A percentile compares a stretch with the other conserved stretches of the same genome.
phyloP scores from a whole-genome alignment of 2,888 invertebrate species.

The Hyles lineata region DNA sequence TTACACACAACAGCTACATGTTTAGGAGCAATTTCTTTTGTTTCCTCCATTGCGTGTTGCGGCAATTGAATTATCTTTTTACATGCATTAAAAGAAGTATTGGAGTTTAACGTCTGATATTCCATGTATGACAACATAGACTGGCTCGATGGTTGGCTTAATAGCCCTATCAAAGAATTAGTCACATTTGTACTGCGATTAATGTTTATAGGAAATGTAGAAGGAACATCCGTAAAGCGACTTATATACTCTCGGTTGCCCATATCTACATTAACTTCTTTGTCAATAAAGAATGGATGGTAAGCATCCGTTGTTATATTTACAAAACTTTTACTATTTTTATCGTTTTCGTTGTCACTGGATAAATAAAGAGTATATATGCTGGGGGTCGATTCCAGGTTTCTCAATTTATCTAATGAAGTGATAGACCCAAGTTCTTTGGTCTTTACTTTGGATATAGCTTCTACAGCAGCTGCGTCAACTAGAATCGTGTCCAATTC shows the following conservation, averaged over 20 bases:
- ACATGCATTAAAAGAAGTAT: constrained; percentile 24
- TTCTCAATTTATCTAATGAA: constrained; percentile 59
- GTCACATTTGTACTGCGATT: constrained; percentile 52
- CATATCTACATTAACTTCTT: constrained; percentile 61
- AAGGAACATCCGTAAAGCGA: constrained; percentile 60
- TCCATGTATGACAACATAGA: constrained; percentile 37
- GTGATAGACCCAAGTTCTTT: constrained; percentile 54
- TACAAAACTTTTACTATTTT: not conserved
- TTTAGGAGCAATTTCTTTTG: constrained; percentile 28
- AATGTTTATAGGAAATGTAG: constrained; percentile 50
- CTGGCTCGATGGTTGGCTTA: constrained; percentile 56
- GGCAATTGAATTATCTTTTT: constrained; percentile 47
- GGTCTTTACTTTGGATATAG: constrained; percentile 43
- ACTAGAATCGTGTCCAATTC: constrained; percentile 55
- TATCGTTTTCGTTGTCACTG: constrained; percentile 38
- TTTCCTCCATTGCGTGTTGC: constrained; percentile 31
- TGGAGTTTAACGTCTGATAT: constrained; percentile 18
- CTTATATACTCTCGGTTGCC: constrained; percentile 48
- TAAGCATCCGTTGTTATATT: constrained; percentile 6
- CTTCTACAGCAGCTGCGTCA: constrained; percentile 45
- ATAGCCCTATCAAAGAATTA: constrained; percentile 51
- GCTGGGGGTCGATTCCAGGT: constrained; percentile 57
- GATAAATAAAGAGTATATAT: constrained; percentile 58
- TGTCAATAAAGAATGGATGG: constrained; percentile 49
- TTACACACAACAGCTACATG: constrained; percentile 23